Base-by-base conservation (phyloP, 1,140 invertebrate genomes). In the Drosophila lini region DNA sequence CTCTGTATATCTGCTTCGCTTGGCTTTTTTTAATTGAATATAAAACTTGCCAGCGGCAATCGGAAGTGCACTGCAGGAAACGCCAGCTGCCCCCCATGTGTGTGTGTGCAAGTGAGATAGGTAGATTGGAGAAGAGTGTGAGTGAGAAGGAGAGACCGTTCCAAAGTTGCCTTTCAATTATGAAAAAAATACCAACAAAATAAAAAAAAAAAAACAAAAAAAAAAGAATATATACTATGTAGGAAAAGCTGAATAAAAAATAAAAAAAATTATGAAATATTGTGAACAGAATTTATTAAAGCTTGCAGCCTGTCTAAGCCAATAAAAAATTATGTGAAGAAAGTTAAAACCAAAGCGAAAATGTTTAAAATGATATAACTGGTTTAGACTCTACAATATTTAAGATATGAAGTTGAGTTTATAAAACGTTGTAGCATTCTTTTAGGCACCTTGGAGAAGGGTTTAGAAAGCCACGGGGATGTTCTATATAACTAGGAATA, bases 11-110 rank as follows among this genome's bases (percentile, higher is more conserved):
- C 47, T 38, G 52, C 45, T 47, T 61, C 48, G 22, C 42, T 62
- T 67, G 76, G 62, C 50, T 69, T 70, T 79, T 83, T 88, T 88
- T 89, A 88, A 88, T 88, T 88, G 84, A 88, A 88, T 89, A 88
- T 89, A 84, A 88, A 88, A 88, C 84, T 89, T 89, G 84, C 84
- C 65, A 73, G 74, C 80, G 78, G 84, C 84, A 89, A 88, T 89
- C 84, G 84, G 84, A 88, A 88, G 83, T 81, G 61, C 68, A 88
- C 73, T 88, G 76, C 84, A 89, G 84, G 84, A 88, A 88, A 89
- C 81, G 78, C 73, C 80, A 81, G 77, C 78, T 89, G 78, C 45
- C 64, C 67, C 44, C 50, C 70, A 70, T 80, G 62, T 86, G 67
- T 83, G 58, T 53, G 34, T 38, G 32, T 5, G 28, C 8, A 44